Evolutionary conservation across 2,888 invertebrate species (phyloP).

Genomic region (Microdon myrmicae): DNA sequence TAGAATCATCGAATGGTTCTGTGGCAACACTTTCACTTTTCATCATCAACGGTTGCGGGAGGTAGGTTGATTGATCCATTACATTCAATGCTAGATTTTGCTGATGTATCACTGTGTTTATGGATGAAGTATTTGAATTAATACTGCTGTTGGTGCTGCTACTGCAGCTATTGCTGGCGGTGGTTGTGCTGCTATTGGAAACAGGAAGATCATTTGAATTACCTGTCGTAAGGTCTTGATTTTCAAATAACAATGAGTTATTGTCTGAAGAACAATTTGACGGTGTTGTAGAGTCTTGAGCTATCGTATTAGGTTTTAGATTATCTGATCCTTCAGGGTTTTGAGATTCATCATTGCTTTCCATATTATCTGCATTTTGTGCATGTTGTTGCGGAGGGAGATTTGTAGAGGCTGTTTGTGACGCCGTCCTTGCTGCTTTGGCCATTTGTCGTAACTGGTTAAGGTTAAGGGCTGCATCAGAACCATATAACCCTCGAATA

Average conservation of each 20-base stretch:
- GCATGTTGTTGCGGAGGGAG: slow-evolving; percentile 24
- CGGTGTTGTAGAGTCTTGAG: slow-evolving; percentile 58
- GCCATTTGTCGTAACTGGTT: slow-evolving; percentile 61
- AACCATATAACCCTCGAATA: slow-evolving; percentile 74
- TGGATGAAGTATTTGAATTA: slow-evolving; percentile 62
- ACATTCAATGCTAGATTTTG: slow-evolving; percentile 35
- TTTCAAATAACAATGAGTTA: slow-evolving; percentile 26
- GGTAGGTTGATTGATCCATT: slow-evolving; percentile 26
- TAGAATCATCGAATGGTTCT: slow-evolving; percentile 61
- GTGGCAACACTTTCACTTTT: slow-evolving; percentile 38
- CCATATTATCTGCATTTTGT: slow-evolving; percentile 22
- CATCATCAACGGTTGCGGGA: slow-evolving; percentile 30
- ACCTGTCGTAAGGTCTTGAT: slow-evolving; percentile 21
- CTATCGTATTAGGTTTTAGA: slow-evolving; percentile 56
- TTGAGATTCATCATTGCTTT: slow-evolving; percentile 30
- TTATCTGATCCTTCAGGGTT: slow-evolving; percentile 58
- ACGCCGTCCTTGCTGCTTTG: slow-evolving; percentile 36
- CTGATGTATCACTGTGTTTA: slow-evolving; percentile 25
- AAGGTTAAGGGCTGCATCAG: slow-evolving; percentile 64
- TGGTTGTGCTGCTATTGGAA: neutral
- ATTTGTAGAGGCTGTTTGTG: slow-evolving; percentile 9
- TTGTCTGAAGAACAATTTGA: slow-evolving; percentile 34
- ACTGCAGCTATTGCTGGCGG: slow-evolving; percentile 37
- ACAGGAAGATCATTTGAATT: slow-evolving; percentile 35
- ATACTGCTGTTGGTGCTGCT: slow-evolving; percentile 59